Evolutionary conservation across 1,140 invertebrate genomes (phyloP), one percentile per base, ranked within the genome.

Genomic region (Apis florea): DNA sequence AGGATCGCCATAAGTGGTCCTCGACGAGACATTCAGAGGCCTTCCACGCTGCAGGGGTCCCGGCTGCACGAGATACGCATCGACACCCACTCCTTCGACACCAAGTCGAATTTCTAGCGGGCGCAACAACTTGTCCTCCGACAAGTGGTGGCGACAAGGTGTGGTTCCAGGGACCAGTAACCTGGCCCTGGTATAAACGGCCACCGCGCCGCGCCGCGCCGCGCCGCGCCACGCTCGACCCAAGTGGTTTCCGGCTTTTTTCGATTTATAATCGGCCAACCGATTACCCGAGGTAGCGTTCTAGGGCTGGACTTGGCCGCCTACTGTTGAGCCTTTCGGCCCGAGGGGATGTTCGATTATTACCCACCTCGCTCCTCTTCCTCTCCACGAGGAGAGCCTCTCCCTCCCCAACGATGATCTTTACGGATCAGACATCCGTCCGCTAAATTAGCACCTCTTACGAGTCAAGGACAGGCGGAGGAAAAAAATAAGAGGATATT

Each of bases 231-330:
- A n/a, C n/a, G n/a, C n/a, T n/a, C n/a, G n/a, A 31, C 53, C 83
- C 83, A 87, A 87, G 85, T 84, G 86, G 86, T 87, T 88, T 88
- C 86, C 86, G 86, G 85, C 86, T 87, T 87, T 88, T 88, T 88
- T 88, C 86, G 83, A 87, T 87, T 87, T 84, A 87, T 88, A 88
- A 88, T 88, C 86, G 86, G 26, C 74, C 59, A 51, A 75, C 85
- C 85, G 83, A 88, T 88, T 87, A 87, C 82, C 66, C 78, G 61
- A 88, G 83, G 86, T 87, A 87, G 82, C 86, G 82, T 87, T 84
- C 85, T 31, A 53, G 85, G 81, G 81, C 85, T 85, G 85, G 64
- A 83, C 86, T 71, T 72, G 86, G 85, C 73, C 85, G 86, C 86
- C 86, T 88, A 88, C 86, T 82, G 86, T 88, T 88, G 83, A 79